phyloP scores from a whole-genome alignment of 1,140 invertebrate species.

The Pentalonia nigronervosa region DNA sequence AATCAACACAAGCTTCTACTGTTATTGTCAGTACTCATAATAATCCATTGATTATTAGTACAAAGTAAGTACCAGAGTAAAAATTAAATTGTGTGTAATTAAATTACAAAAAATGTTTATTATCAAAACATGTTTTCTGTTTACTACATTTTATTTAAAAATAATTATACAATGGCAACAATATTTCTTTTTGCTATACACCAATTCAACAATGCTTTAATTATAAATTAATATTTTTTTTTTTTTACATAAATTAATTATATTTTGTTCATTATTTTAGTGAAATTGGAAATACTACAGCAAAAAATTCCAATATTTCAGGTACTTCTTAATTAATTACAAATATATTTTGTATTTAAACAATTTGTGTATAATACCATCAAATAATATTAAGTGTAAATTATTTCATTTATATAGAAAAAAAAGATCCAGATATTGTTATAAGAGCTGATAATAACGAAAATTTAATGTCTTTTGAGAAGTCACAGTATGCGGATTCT shows the following conservation, averaged over 20 bases:
- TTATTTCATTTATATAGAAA: constrained; percentile 22
- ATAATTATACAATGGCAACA: neutral
- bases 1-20: constrained; percentile 41
- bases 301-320: constrained; percentile 1
- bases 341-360: neutral
- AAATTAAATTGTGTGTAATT: too few relatives aligned
- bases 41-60: constrained; percentile 29
- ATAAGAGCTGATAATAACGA: constrained; percentile 55
- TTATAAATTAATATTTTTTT: neutral
- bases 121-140: neutral
- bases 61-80: constrained; percentile 18
- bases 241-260: neutral
- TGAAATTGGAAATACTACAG: neutral
- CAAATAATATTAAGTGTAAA: neutral
- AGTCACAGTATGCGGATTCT: constrained; percentile 6
- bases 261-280: constrained; percentile 27
- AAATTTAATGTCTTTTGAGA: constrained; percentile 49
- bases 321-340: constrained; percentile 11
- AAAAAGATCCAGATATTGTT: constrained; percentile 52
- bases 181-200: neutral
- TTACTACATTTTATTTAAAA: neutral
- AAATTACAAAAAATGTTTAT: too few relatives aligned
- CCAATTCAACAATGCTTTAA: neutral
- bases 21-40: constrained; percentile 53
- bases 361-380: neutral